Percentiles rank a stretch among this genome's conserved stretches.
Evolutionary conservation across 2,888 invertebrate genomes (phyloP).

Genomic region (Heteromyza rotundicornis): DNA sequence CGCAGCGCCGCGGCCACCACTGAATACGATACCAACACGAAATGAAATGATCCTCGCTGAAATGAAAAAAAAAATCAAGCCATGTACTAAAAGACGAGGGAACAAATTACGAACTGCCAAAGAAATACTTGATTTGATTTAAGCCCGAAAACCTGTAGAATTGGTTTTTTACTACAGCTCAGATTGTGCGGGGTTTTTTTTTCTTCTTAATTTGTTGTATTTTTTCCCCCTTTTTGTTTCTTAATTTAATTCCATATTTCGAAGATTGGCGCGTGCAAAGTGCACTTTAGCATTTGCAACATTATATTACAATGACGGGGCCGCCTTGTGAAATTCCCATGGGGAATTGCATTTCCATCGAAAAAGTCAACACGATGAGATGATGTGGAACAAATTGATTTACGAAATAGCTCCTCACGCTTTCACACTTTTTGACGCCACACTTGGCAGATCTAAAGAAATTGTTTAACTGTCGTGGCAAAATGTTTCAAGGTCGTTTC

Average conservation of each 20-base stretch:
- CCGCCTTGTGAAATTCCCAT: not conserved
- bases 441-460: not conserved
- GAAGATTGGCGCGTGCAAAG: not conserved
- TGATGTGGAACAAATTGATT: no score
- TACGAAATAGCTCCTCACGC: no score
- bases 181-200: not conserved
- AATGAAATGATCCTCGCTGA: no score
- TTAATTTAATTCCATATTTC: slow-evolving; percentile 5
- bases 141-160: slow-evolving; percentile 9
- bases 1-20: no score
- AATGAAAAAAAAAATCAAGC: not conserved
- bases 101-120: no score
- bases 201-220: not conserved
- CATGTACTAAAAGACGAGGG: no score
- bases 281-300: not conserved
- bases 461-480: not conserved
- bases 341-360: no score
- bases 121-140: slow-evolving; percentile 14
- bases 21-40: no score
- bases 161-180: not conserved
- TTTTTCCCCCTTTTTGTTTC: not conserved
- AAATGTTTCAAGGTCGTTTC: slow-evolving; percentile 6
- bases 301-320: not conserved
- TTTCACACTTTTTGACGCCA: no score
- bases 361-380: no score